A percentile compares a stretch with the other conserved stretches of the same genome.
Conservation (phyloP, 2,113 vertebrate genomes). For the Silurus glanis region DNA sequence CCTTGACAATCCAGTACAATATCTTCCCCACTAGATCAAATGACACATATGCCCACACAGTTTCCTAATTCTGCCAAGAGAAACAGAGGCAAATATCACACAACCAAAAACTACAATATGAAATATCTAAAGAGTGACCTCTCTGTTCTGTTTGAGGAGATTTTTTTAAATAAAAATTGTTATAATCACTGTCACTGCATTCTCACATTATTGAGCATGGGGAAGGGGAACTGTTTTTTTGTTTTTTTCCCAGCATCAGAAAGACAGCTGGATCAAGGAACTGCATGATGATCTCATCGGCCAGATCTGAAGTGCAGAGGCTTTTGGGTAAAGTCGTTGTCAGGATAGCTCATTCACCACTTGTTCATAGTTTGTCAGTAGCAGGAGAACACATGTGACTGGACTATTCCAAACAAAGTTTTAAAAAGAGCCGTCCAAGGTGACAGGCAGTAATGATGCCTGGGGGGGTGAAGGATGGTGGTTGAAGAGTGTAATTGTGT, state of each 20-base stretch:
- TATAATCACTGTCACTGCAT: background rate
- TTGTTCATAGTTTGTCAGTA: slow-evolving; percentile 69
- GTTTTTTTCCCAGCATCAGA: slow-evolving; percentile 11
- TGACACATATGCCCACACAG: slow-evolving; percentile 25
- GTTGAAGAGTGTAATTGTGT: slow-evolving; percentile 56
- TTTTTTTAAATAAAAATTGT: background rate
- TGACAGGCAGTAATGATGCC: slow-evolving; percentile 76
- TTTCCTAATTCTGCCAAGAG: slow-evolving; percentile 30
- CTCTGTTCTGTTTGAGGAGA: background rate
- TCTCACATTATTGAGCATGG: background rate
- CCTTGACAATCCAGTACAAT: slow-evolving; percentile 48
- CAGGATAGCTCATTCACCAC: slow-evolving; percentile 54
- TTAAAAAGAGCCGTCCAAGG: slow-evolving; percentile 65
- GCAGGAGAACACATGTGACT: slow-evolving; percentile 71
- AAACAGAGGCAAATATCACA: slow-evolving; percentile 15
- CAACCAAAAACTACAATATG: background rate
- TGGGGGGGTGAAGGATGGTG: slow-evolving; percentile 38
- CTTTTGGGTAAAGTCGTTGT: slow-evolving; percentile 55
- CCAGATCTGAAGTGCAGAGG: slow-evolving; percentile 31
- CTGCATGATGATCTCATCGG: slow-evolving; percentile 39
- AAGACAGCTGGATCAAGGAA: slow-evolving; percentile 48
- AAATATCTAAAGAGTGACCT: background rate
- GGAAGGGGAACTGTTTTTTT: background rate
- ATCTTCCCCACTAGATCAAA: slow-evolving; percentile 6
- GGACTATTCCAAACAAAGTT: slow-evolving; percentile 78